Base-by-base conservation (phyloP, 2,797 vertebrate genomes). In the Furcifer pardalis region DNA sequence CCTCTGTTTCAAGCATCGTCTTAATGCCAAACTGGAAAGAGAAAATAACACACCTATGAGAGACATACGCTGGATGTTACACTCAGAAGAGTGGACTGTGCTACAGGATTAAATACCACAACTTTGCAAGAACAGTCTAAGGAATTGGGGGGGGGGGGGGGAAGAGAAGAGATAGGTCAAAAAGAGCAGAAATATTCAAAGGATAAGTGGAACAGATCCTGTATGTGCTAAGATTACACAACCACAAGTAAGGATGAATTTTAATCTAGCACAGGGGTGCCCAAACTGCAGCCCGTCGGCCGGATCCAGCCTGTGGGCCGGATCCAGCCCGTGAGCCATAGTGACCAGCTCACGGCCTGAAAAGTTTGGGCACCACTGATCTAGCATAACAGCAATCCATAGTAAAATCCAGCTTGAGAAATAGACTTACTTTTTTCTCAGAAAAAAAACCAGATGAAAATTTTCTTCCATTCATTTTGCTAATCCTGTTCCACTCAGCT, bases 1-100 rank as follows among this genome's bases (percentile, higher is more conserved):
- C 97, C 15, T 90, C 93, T 1, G 97, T 96, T 27, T 95, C 95
- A 93, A 99, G 90, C 98, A 99, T 97, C 71, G 96, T 96, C 94
- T 97, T 98, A 66, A 99, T 96, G 83, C 98, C 98, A 87, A 97
- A 96, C 98, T 98, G 86, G 17, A 8, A 87, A 25, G 23, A 75
- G 15, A 71, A 44, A 65, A 32, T 5, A 66, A 17, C 56, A 71
- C 5, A 27, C 30, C 32, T 7, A 2, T 37, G 10, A 5, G 27
- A 9, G 35, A 8, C 7, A 30, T 10, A 21, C 8, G 27, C 19
- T 19, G 66, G 35, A 21, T 7, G 19, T 32, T 12, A 59, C 21
- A 75, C 32, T 59, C 35, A 35, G 40, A 63, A 71, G n/a, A 35
- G 37, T 44, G 46, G 56, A 6, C 25, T 46, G 40, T 23, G n/a